Evolutionary conservation across 2,888 invertebrate species (phyloP).

Genomic region (Zele albiditarsus): DNA sequence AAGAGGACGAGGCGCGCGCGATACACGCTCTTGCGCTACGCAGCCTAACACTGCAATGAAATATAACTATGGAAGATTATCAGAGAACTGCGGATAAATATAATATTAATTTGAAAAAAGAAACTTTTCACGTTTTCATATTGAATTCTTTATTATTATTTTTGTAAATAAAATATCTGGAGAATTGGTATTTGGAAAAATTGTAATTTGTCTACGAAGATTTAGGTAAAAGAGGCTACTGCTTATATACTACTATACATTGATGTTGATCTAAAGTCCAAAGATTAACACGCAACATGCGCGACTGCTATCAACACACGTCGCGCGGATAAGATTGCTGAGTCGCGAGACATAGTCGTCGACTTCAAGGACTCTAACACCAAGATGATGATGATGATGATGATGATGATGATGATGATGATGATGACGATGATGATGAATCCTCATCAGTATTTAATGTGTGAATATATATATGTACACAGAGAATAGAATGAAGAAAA

Average conservation of each 20-base stretch:
- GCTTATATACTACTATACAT: slow-evolving; percentile 23
- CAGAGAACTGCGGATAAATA: not conserved
- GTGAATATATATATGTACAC: not conserved
- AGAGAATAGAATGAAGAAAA: not conserved
- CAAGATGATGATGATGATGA: slow-evolving; percentile 15
- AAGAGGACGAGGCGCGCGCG: slow-evolving; percentile 64
- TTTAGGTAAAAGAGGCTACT: not conserved
- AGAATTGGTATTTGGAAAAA: not conserved
- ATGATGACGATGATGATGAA: not conserved
- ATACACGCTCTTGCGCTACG: slow-evolving; percentile 1
- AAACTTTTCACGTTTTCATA: not conserved
- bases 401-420: not conserved
- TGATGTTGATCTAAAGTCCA: slow-evolving; percentile 60
- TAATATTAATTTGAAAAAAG: not conserved
- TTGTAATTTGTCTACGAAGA: not conserved
- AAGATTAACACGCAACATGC: slow-evolving; percentile 58
- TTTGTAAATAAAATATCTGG: too few species aligned
- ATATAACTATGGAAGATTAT: not conserved
- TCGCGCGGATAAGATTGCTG: slow-evolving; percentile 64
- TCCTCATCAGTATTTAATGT: not conserved
- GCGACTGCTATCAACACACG: slow-evolving; percentile 58
- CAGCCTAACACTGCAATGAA: not conserved
- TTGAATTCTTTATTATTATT: too few species aligned
- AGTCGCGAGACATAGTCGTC: slow-evolving; percentile 45
- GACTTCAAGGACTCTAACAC: slow-evolving; percentile 55